Conservation (phyloP, 2,113 vertebrate species). For the Monopterus albus region DNA sequence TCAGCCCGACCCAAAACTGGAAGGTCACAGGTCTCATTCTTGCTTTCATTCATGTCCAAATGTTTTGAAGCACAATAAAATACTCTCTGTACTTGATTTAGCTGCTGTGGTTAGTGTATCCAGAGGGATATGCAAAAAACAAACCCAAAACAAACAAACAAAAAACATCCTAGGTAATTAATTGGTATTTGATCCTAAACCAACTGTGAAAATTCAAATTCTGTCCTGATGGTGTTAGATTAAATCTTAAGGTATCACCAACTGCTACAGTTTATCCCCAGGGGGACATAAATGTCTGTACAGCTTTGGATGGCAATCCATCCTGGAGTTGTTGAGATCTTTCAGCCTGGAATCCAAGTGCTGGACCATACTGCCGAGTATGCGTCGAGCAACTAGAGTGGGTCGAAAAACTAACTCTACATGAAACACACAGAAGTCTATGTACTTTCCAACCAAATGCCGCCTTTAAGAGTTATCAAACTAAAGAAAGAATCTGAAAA, state of each 20-base stretch:
- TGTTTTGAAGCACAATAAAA: background rate
- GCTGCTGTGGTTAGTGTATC: background rate
- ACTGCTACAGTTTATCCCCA: background rate
- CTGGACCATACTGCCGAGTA: too few relatives aligned
- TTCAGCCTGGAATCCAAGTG: background rate
- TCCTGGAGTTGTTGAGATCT: background rate
- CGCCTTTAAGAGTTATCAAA: conserved; percentile 4
- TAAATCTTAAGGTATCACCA: background rate
- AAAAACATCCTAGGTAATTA: background rate
- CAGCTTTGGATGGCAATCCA: rapidly evolving
- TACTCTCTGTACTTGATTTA: background rate
- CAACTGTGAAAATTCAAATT: background rate
- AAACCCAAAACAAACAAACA: too few relatives aligned
- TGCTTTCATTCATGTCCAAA: background rate
- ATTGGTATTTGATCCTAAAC: background rate
- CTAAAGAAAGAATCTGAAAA: background rate
- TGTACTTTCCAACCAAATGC: background rate
- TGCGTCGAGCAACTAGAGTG: too few relatives aligned
- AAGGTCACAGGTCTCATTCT: conserved; percentile 2
- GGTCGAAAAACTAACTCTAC: too few relatives aligned
- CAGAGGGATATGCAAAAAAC: background rate
- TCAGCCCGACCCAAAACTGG: too few relatives aligned
- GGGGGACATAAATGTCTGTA: background rate
- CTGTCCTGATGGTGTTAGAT: background rate
- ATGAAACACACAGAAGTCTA: background rate